A percentile compares a stretch with the other conserved stretches of the same genome.
phyloP scores from a whole-genome alignment of 2,797 vertebrate genomes.

The Masticophis lateralis region DNA sequence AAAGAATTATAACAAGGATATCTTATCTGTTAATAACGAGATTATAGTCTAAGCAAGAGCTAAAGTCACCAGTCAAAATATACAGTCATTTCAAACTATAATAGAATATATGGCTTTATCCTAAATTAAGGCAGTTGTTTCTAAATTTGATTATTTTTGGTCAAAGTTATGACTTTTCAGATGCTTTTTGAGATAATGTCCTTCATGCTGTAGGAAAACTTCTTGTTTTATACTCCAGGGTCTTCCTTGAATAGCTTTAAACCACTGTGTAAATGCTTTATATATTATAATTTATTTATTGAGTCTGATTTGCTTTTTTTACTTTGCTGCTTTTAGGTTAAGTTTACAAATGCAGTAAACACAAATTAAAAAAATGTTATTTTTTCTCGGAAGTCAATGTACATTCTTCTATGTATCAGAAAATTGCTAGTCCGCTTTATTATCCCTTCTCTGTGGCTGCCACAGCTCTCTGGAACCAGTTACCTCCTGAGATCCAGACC shows the following conservation, averaged over 20 bases:
- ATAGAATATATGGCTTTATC: not conserved
- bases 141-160: not conserved
- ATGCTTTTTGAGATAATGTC: not conserved
- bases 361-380: not conserved
- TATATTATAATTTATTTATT: not conserved
- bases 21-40: not conserved
- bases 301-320: not conserved
- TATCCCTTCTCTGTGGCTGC: not conserved
- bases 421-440: not conserved
- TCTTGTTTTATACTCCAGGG: not conserved
- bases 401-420: not conserved
- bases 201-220: not conserved
- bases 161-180: not conserved
- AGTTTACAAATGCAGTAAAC: not conserved
- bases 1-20: not conserved
- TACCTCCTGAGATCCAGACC: too few species aligned
- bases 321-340: not conserved
- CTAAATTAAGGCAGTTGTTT: not conserved
- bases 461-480: too few species aligned
- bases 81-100: not conserved
- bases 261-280: not conserved
- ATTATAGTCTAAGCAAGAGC: not conserved
- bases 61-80: not conserved
- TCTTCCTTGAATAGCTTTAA: not conserved
- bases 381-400: not conserved